These are phyloP conservation scores for Chelonus formosanus DNA, from an alignment of 2,888 invertebrate genomes.

Conservation along the genomic window DNA sequence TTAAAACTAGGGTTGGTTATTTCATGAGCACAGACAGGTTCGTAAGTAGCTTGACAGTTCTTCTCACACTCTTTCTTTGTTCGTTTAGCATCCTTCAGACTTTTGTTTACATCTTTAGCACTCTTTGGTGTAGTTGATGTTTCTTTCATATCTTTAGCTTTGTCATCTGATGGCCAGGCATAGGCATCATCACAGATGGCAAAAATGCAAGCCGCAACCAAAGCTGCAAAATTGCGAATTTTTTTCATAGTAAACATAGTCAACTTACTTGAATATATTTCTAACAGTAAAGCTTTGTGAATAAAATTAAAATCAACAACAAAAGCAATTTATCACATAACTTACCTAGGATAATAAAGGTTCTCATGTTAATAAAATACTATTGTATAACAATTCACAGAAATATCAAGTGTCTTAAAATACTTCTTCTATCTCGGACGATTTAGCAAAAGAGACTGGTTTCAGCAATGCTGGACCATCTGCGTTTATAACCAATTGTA, in stretches of 20 bases:
- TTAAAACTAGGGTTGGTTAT: constrained; percentile 66
- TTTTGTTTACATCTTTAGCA: constrained; percentile 55
- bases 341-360: no score
- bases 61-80: constrained; percentile 70
- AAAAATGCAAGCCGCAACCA: constrained; percentile 44
- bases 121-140: constrained; percentile 53
- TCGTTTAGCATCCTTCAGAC: constrained; percentile 73
- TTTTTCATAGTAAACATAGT: no score
- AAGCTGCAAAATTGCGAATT: constrained; percentile 37
- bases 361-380: background rate
- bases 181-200: constrained; percentile 39
- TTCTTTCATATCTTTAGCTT: constrained; percentile 47
- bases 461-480: constrained; percentile 37
- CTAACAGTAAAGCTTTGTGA: no score
- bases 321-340: background rate
- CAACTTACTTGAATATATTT: no score
- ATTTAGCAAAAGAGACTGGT: constrained; percentile 43
- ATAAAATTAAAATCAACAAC: no score
- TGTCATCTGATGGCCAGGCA: constrained; percentile 41
- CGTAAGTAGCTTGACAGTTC: constrained; percentile 63
- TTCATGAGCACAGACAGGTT: constrained; percentile 74
- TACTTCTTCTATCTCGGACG: background rate
- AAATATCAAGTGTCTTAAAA: constrained; percentile 4
- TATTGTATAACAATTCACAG: background rate
- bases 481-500: constrained; percentile 42